Evolutionary conservation across 92 coral and sea anemone species (phyloP).

Genomic region (Pocillopora meandrina): DNA sequence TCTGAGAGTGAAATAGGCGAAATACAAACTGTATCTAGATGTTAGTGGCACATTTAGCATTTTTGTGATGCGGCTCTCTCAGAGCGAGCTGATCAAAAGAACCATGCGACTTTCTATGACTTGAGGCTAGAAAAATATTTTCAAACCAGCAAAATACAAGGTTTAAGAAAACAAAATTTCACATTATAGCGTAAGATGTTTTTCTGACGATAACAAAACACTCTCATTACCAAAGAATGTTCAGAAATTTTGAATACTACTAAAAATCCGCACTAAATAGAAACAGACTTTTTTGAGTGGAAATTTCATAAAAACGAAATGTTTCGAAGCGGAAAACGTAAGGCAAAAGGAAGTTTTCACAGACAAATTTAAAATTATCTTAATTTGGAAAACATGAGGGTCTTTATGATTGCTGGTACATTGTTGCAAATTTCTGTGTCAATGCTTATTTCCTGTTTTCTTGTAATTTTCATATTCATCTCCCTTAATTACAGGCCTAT

Average conservation of each 20-base stretch:
- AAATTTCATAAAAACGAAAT: neutral
- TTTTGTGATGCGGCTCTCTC: too few relatives aligned
- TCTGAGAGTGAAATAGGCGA: too few relatives aligned
- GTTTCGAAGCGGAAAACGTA: neutral
- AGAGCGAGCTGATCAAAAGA: neutral
- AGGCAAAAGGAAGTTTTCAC: neutral
- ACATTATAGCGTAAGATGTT: neutral
- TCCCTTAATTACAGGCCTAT: neutral
- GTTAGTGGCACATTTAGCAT: too few relatives aligned
- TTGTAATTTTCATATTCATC: constrained; percentile 4
- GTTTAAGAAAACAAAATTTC: neutral
- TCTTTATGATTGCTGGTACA: neutral
- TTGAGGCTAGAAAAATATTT: constrained; percentile 4
- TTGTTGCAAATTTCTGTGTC: neutral
- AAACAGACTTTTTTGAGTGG: neutral
- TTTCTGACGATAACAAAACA: neutral
- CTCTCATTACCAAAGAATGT: neutral
- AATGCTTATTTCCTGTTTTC: constrained; percentile 1
- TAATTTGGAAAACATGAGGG: neutral
- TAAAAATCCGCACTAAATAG: neutral
- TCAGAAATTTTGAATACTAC: too few relatives aligned
- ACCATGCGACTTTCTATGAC: neutral
- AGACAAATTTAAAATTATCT: neutral
- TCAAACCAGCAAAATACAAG: neutral
- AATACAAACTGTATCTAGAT: too few relatives aligned